Evolutionary conservation across 2,113 vertebrate genomes (phyloP).

Genomic region (cattle (Bos taurus)): ARS-UCD2.0 NC_037347.1:70458001-70458500

Average conservation of each 20-base stretch:
- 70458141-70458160: not conserved
- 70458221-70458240: not conserved
- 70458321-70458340: fast-evolving
- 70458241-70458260: no score
- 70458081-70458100: not conserved
- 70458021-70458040: not conserved
- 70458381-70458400: not conserved
- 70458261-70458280: not conserved
- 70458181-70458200: not conserved
- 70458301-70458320: not conserved
- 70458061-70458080: not conserved
- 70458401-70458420: not conserved
- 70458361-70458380: not conserved
- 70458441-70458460: not conserved
- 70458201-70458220: not conserved
- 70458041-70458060: not conserved
- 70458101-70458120: not conserved
- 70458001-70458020: not conserved
- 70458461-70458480: fast-evolving
- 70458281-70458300: not conserved
- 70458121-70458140: not conserved
- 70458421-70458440: not conserved
- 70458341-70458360: fast-evolving
- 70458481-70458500: not conserved
- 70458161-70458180: not conserved